Evolutionary conservation across 2,797 vertebrate genomes (phyloP).

Genomic region (Adelosebastes latens): DNA sequence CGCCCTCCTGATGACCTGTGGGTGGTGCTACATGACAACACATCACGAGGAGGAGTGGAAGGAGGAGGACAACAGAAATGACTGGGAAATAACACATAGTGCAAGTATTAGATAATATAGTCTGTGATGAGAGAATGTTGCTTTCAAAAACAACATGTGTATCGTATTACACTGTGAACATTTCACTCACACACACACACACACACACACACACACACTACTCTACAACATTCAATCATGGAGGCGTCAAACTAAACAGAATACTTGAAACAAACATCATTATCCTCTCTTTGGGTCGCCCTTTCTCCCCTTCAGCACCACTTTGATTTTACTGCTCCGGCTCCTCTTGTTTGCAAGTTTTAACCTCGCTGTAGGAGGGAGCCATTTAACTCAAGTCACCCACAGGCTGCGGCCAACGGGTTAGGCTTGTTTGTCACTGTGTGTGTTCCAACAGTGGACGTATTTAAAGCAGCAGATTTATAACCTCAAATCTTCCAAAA

Average conservation of each 20-base stretch:
- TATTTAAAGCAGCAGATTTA: neutral
- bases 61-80: neutral
- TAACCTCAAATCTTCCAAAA: neutral
- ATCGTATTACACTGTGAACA: neutral
- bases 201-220: neutral
- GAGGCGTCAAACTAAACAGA: neutral
- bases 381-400: neutral
- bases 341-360: neutral
- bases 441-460: neutral
- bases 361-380: neutral
- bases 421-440: neutral
- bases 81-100: neutral
- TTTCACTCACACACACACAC: neutral
- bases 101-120: neutral
- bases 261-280: slow-evolving; percentile 1
- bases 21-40: slow-evolving; percentile 94
- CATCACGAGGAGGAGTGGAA: slow-evolving; percentile 49
- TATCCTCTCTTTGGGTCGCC: neutral
- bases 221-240: neutral
- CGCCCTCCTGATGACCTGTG: slow-evolving; percentile 87
- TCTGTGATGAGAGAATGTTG: neutral
- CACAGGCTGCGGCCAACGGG: neutral
- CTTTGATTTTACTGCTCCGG: neutral
- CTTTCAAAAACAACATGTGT: neutral
- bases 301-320: neutral